phyloP scores from a whole-genome alignment of 2,888 invertebrate species.

The Leucozona laternaria region DNA sequence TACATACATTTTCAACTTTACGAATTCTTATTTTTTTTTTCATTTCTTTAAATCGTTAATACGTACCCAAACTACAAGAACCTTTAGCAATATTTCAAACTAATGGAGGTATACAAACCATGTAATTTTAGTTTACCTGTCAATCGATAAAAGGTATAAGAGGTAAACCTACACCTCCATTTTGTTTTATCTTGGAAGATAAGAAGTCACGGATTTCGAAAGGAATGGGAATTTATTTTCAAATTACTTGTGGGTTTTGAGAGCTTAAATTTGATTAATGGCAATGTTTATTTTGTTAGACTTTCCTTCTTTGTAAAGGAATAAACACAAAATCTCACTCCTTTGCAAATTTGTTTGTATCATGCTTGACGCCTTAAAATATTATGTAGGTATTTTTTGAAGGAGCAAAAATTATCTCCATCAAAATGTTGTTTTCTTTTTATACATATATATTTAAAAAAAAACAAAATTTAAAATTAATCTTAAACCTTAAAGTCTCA shows the following conservation, averaged over 20 bases:
- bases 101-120: background rate
- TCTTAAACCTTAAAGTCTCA: background rate
- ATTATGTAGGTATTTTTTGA: too few relatives aligned
- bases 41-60: background rate
- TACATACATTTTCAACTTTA: too few relatives aligned
- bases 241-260: background rate
- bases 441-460: background rate
- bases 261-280: conserved; percentile 14
- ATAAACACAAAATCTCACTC: background rate
- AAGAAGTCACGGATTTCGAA: background rate
- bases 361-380: background rate
- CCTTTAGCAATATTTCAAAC: background rate
- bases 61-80: too few relatives aligned
- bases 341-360: background rate
- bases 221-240: conserved; percentile 8
- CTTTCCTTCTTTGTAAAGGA: background rate
- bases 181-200: background rate
- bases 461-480: background rate
- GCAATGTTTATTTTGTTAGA: background rate
- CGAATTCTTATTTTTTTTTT: background rate
- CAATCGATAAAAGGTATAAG: background rate
- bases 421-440: background rate
- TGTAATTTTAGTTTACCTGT: background rate
- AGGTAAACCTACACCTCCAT: background rate
- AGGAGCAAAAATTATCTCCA: background rate